Base-by-base conservation (phyloP, 92 coral and sea anemone genomes). In the Parazoanthus swiftii region DNA sequence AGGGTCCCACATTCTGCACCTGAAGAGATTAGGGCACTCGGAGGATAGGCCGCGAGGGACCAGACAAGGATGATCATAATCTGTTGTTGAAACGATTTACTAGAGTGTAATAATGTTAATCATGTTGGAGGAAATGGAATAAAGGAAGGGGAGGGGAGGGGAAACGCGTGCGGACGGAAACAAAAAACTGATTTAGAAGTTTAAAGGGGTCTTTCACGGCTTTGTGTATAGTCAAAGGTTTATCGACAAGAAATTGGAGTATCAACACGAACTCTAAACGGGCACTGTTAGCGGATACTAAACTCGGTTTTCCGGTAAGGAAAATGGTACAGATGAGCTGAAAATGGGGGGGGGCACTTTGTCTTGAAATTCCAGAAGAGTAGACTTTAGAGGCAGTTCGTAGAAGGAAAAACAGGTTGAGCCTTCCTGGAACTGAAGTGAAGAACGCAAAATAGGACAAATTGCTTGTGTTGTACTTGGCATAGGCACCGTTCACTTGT, bases 1-100 rank as follows among this genome's bases (percentile, higher is more conserved):
- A 26, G 92, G 90, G 13, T 88, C 95, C 51, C 98, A 94, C 71
- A 79, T 94, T 58, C 91, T 89, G 33, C 98, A 94, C 85, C 84
- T 94, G 39, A 94, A 91, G 94, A 91, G 95, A 81, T 81, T 94
- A 76, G 98, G 98, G 33, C 96, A 92, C 71, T 84, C 87, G 0
- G 79, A 71, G 63, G 87, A 84, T 15, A 84, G 38, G 42, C 77
- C 77, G 29, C 87, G 87, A 25, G 87, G 87, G 43, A 84, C 87
- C 23, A 84, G 79, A 38, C 87, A 84, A 71, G 87, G 87, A 25
- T 84, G 42, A 39, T 20, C 8, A 63, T 63, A 63, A 18, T 63
- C 70, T 20, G 3, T 63, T 18, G 23, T 63, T 63, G 25, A 63
- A 63, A 63, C 6, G n/a, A 63, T 18, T 7, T 63, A 4, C 25